These are phyloP conservation scores for Acromyrmex charruanus DNA, from an alignment of 1,140 invertebrate genomes.

Conservation along the genomic window DNA sequence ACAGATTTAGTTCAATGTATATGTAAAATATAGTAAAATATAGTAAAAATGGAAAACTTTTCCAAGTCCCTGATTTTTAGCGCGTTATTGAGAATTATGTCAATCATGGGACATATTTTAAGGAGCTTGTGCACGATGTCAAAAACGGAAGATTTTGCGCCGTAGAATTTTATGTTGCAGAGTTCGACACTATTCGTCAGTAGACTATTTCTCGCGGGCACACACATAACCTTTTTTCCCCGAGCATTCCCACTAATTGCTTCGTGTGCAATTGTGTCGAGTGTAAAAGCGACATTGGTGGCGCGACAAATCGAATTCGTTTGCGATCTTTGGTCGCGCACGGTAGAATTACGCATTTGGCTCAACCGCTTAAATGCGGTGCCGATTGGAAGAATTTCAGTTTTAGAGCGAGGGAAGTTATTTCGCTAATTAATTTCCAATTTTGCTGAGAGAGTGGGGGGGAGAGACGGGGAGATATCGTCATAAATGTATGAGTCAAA, in stretches of 20 bases:
- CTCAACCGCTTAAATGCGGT: slow-evolving; percentile 18
- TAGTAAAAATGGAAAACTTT: neutral
- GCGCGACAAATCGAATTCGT: slow-evolving; percentile 56
- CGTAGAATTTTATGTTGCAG: neutral
- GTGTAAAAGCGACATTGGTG: slow-evolving; percentile 39
- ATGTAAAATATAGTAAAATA: neutral
- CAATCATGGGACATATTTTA: neutral
- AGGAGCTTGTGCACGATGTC: neutral
- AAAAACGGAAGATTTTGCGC: slow-evolving; percentile 1
- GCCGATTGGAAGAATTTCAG: slow-evolving; percentile 8
- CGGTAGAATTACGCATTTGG: slow-evolving; percentile 11
- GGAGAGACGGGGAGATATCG: too few relatives aligned
- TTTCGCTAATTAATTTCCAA: slow-evolving; percentile 60
- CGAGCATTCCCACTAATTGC: slow-evolving; percentile 43
- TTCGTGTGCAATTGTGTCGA: slow-evolving; percentile 45
- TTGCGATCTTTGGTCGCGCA: slow-evolving; percentile 38
- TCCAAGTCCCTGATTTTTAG: neutral
- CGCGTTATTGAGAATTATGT: neutral
- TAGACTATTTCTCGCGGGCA: neutral
- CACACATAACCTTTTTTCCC: slow-evolving; percentile 8
- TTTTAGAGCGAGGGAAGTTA: slow-evolving; percentile 15
- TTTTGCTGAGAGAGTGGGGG: neutral
- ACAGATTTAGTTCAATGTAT: neutral
- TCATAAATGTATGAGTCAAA: too few relatives aligned
- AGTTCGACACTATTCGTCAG: slow-evolving; percentile 55